phyloP scores from a whole-genome alignment of 2,888 invertebrate species.

The Parasteatoda lunata region DNA sequence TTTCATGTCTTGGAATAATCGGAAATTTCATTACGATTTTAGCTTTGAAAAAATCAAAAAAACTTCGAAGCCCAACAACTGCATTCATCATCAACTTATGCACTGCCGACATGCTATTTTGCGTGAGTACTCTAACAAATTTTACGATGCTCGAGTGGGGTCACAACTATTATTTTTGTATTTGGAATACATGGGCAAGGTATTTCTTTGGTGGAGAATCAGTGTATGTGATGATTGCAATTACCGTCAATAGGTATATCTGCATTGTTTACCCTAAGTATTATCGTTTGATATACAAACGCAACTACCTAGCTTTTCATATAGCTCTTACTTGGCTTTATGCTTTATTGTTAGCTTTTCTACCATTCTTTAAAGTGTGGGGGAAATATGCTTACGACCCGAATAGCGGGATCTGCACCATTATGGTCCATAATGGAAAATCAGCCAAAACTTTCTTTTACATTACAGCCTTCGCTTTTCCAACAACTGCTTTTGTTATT shows the following conservation, averaged over 20 bases:
- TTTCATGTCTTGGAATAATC: conserved; percentile 78
- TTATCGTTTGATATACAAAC: conserved; percentile 78
- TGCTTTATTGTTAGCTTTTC: conserved; percentile 83
- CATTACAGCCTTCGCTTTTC: conserved; percentile 86
- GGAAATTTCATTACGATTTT: conserved; percentile 88
- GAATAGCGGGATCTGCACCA: conserved; percentile 90
- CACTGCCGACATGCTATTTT: conserved; percentile 89
- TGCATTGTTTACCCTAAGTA: conserved; percentile 53
- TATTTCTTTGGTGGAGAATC: conserved; percentile 93
- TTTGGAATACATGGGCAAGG: conserved; percentile 89
- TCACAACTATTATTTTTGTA: conserved; percentile 87
- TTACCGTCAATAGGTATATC: conserved; percentile 87
- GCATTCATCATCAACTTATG: conserved; percentile 90
- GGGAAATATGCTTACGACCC: conserved; percentile 86
- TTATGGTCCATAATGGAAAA: conserved; percentile 83
- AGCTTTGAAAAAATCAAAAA: conserved; percentile 85
- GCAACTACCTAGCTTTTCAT: conserved; percentile 83
- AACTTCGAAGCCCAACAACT: conserved; percentile 88
- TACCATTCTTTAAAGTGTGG: conserved; percentile 87
- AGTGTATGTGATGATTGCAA: conserved; percentile 90
- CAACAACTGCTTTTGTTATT: conserved; percentile 87
- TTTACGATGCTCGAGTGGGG: conserved; percentile 82
- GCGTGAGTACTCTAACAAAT: conserved; percentile 80
- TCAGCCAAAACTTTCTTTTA: conserved; percentile 87
- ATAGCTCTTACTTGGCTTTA: conserved; percentile 85